Percentiles rank a stretch among this genome's conserved stretches.
phyloP scores from a whole-genome alignment of 2,797 vertebrate species.

The Spinibarbus caldwelli region DNA sequence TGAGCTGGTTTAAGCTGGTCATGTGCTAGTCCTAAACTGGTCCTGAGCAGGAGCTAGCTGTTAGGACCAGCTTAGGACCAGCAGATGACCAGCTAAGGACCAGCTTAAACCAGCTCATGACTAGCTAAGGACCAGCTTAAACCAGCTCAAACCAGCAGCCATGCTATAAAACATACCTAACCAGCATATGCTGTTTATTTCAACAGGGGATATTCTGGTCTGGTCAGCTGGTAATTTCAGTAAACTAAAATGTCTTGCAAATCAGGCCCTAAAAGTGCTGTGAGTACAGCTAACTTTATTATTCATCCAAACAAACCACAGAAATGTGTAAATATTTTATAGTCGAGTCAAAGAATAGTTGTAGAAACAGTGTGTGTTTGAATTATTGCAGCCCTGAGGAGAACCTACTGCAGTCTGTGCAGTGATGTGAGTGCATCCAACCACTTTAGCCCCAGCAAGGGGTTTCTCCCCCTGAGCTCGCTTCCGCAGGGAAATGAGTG shows the following conservation, averaged over 20 bases:
- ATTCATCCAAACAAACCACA: not conserved
- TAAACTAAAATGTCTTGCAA: not conserved
- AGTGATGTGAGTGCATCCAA: constrained; percentile 98
- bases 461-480: constrained; percentile 98
- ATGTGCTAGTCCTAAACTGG: too few species aligned
- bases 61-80: too few species aligned
- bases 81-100: too few species aligned
- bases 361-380: not conserved
- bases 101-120: too few species aligned
- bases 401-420: constrained; percentile 94
- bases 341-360: not conserved
- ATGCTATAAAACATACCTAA: too few species aligned
- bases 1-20: too few species aligned
- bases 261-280: not conserved
- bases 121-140: too few species aligned
- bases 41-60: too few species aligned
- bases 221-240: not conserved
- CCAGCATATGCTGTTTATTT: too few species aligned
- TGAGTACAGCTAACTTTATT: not conserved
- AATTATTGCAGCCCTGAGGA: not conserved
- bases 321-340: not conserved
- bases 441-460: constrained; percentile 95
- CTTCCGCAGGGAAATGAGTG: constrained; percentile 97
- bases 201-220: too few species aligned
- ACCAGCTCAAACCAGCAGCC: too few species aligned